phyloP scores from a whole-genome alignment of 2,888 invertebrate genomes.

The Endomychus coccineus region DNA sequence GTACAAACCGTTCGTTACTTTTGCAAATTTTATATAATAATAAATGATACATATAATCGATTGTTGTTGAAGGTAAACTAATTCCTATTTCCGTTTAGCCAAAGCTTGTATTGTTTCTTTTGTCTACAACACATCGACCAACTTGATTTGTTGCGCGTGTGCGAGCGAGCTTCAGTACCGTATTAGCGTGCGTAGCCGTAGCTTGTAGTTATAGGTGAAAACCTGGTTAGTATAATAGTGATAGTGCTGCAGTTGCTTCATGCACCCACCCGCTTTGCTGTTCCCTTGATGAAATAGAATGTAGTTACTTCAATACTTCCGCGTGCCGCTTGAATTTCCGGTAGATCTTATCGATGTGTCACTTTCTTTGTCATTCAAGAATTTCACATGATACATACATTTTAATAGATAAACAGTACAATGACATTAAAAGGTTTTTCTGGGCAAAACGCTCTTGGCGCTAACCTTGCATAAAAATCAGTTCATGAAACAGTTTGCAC shows the following conservation, averaged over 20 bases:
- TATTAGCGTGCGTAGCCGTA: slow-evolving; percentile 21
- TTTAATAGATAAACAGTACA: no score
- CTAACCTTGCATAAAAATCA: no score
- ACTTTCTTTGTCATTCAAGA: no score
- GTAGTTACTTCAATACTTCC: no score
- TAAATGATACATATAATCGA: slow-evolving; percentile 37
- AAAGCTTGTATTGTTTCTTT: slow-evolving; percentile 25
- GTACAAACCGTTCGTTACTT: slow-evolving; percentile 66
- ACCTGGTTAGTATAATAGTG: no score
- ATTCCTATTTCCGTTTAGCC: slow-evolving; percentile 38
- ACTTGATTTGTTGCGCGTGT: slow-evolving; percentile 39
- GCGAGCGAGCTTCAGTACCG: slow-evolving; percentile 35
- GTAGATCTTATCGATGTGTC: no score
- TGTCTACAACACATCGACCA: slow-evolving; percentile 37
- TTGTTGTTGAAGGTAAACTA: slow-evolving; percentile 39
- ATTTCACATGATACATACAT: no score
- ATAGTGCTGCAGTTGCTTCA: slow-evolving; percentile 26
- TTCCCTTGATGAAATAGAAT: no score
- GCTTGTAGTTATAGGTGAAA: slow-evolving; percentile 14
- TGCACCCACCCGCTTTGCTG: slow-evolving; percentile 25
- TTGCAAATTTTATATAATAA: slow-evolving; percentile 61
- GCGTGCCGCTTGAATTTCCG: no score
- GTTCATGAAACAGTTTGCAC: no score
- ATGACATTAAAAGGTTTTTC: no score
- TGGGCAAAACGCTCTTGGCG: no score